Evolutionary conservation across 2,113 vertebrate genomes (phyloP).

Genomic region (Piaya cayana): DNA sequence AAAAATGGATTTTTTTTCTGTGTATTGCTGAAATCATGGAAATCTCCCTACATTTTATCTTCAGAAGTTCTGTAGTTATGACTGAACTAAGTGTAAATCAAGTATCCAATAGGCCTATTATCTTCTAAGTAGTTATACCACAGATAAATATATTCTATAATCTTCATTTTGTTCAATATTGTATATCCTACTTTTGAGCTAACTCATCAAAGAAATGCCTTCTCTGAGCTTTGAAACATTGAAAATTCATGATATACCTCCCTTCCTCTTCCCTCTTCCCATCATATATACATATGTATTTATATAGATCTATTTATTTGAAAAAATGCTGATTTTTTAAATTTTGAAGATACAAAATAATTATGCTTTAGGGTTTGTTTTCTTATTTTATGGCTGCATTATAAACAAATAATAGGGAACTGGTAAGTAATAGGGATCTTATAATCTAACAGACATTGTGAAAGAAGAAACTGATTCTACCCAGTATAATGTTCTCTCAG

Average conservation of each 20-base stretch:
- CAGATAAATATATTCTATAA: not conserved
- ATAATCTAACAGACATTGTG: not conserved
- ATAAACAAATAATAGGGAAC: not conserved
- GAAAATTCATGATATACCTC: not conserved
- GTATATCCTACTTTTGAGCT: not conserved
- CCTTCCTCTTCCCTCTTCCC: rapidly evolving
- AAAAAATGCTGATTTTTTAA: not conserved
- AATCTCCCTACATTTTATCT: not conserved
- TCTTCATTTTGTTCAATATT: not conserved
- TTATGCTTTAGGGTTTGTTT: not conserved
- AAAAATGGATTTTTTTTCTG: not conserved
- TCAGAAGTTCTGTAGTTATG: not conserved
- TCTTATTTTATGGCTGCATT: not conserved
- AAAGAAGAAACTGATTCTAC: not conserved
- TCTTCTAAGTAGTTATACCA: not conserved
- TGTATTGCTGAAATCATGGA: not conserved
- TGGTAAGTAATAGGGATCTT: not conserved
- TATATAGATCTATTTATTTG: not conserved
- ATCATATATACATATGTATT: not conserved
- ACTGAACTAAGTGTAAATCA: not conserved
- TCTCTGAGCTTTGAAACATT: not conserved
- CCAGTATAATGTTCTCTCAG: not conserved
- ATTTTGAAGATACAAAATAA: not conserved
- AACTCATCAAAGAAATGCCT: not conserved
- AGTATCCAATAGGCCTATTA: not conserved